Base-by-base conservation (phyloP, 2,797 vertebrate genomes). In the Sebastolobus alascanus region DNA sequence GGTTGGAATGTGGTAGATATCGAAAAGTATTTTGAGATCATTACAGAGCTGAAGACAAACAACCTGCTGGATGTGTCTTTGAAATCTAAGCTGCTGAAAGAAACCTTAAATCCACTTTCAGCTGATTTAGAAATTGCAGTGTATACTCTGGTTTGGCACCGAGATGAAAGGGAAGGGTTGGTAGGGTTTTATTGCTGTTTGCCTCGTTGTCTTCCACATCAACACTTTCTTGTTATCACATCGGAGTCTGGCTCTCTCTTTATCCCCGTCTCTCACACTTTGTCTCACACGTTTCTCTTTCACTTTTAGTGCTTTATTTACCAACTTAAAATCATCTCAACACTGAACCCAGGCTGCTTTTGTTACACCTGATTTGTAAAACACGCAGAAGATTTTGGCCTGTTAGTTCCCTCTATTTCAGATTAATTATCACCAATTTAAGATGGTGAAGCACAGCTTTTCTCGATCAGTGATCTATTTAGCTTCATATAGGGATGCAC, bases 161-260 rank as follows among this genome's bases (percentile, higher is more conserved):
- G 2, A 79, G 64, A 87, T 85, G 16, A 89, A 88, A 89, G 77
- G 18, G 35, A 61, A 35, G 33, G 66, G 66, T 72, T 33, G 64
- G 38, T n/a, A 2, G n/a, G 9, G 37, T 65, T 84, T 50, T 66
- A 54, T 65, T 35, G 71, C 70, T 80, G 52, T 72, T 76, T 55
- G 59, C 63, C 4, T 56, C 4, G 4, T 76, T 61, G 27, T 73
- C 58, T 60, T 83, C 70, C 58, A 78, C 54, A 80, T 81, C 67
- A 80, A 81, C 83, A 31, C 83, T 50, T 61, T 79, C 29, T 71
- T 25, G 29, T 82, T 61, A 35, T 65, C 60, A 37, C 38, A 14
- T 73, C 56, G 58, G 18, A 64, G 18, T 50, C 25, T 33, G n/a
- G 60, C 66, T 65, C 46, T 56, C 12, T 31, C 8, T 46, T 60